Conservation (phyloP, 1,140 invertebrate genomes). For the Coelopa frigida region DNA sequence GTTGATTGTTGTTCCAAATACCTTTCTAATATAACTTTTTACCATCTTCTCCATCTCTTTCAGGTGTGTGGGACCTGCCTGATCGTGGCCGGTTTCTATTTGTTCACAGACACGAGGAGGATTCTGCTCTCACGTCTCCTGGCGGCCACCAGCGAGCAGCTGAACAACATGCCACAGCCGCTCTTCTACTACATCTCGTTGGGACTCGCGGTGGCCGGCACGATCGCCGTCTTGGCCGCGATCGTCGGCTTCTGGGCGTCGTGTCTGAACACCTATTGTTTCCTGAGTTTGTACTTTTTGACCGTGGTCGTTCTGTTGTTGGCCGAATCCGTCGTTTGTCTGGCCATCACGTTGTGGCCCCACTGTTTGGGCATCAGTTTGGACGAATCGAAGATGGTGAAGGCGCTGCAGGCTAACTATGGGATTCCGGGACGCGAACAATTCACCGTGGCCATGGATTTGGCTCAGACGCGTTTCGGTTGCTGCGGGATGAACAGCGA, state of each 20-base stretch:
- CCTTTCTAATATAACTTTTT: too few relatives aligned
- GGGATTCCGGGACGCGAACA: constrained; percentile 60
- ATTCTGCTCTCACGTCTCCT: constrained; percentile 62
- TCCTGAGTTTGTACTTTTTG: constrained; percentile 66
- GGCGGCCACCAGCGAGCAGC: constrained; percentile 48
- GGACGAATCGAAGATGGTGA: constrained; percentile 57
- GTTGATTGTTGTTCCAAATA: too few relatives aligned
- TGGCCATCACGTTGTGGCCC: constrained; percentile 69
- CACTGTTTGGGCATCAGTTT: constrained; percentile 66
- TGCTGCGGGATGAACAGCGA: constrained; percentile 77
- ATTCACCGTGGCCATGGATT: constrained; percentile 73
- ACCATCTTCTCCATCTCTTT: constrained; percentile 35
- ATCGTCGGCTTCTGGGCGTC: constrained; percentile 72
- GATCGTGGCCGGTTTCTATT: constrained; percentile 60
- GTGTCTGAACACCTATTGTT: constrained; percentile 62
- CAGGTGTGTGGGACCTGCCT: constrained; percentile 63
- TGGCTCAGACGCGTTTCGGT: constrained; percentile 67
- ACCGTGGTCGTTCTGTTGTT: constrained; percentile 61
- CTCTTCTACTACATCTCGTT: constrained; percentile 67
- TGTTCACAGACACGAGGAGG: constrained; percentile 60
- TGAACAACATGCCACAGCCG: constrained; percentile 53
- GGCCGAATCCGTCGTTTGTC: constrained; percentile 63
- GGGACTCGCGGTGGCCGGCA: constrained; percentile 55
- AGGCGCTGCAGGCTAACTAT: constrained; percentile 65
- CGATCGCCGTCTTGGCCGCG: constrained; percentile 56